Evolutionary conservation across 2,888 invertebrate species (phyloP).

Genomic region (Nesidiocoris tenuis): DNA sequence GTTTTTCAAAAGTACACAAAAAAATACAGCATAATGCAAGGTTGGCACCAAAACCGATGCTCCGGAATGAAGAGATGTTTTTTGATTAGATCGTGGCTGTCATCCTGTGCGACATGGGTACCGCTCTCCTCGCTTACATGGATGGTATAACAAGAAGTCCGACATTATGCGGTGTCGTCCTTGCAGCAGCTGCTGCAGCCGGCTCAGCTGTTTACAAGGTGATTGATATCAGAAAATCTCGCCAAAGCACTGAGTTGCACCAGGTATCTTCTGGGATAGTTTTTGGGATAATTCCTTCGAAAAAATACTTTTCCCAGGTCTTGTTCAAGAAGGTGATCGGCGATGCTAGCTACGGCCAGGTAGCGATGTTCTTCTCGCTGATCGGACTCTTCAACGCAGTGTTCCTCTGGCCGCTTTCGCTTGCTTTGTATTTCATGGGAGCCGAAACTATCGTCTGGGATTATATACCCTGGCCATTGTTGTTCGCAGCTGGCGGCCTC

Average conservation of each 20-base stretch:
- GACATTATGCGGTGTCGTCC: conserved; percentile 84
- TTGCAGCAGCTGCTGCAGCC: conserved; percentile 86
- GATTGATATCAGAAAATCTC: conserved; percentile 50
- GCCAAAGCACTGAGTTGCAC: too few species aligned
- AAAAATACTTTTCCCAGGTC: conserved; percentile 73
- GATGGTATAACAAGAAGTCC: conserved; percentile 89
- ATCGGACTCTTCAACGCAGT: conserved; percentile 85
- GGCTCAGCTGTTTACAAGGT: conserved; percentile 94
- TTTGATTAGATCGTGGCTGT: conserved; percentile 82
- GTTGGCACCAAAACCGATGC: too few species aligned
- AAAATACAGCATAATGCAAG: too few species aligned
- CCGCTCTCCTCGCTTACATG: conserved; percentile 91
- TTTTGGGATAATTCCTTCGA: too few species aligned
- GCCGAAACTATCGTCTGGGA: conserved; percentile 81
- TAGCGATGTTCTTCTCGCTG: conserved; percentile 88
- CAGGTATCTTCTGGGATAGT: too few species aligned
- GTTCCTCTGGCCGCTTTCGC: conserved; percentile 86
- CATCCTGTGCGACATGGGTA: conserved; percentile 90
- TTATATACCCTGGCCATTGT: conserved; percentile 82
- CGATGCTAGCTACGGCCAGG: conserved; percentile 87
- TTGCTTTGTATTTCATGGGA: conserved; percentile 82
- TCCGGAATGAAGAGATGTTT: too few species aligned
- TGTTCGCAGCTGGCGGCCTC: conserved; percentile 76
- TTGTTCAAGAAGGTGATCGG: conserved; percentile 92
- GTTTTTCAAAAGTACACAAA: too few species aligned